phyloP scores from a whole-genome alignment of 2,113 vertebrate species.

The Rostratula benghalensis region DNA sequence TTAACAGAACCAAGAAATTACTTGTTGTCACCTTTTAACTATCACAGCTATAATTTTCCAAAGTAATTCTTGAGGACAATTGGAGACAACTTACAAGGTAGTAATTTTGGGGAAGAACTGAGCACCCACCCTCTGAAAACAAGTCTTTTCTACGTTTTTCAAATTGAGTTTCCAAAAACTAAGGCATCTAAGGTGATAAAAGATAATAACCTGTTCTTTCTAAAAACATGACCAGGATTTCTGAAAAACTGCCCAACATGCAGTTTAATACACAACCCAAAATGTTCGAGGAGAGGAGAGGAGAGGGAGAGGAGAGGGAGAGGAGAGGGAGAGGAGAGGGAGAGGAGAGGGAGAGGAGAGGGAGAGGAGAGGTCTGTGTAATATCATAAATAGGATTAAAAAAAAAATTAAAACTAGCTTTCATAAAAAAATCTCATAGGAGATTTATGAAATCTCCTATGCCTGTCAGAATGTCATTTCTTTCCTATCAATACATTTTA shows the following conservation, averaged over 20 bases:
- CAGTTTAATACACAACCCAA: neutral
- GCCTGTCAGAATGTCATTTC: neutral
- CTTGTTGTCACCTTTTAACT: constrained; percentile 4
- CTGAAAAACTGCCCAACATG: fast-evolving
- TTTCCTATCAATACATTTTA: neutral
- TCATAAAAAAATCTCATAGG: neutral
- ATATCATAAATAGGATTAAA: neutral
- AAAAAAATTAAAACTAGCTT: neutral
- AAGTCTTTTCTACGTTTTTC: neutral
- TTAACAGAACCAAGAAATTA: neutral
- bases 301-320: neutral
- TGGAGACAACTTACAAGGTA: neutral
- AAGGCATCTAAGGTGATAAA: neutral
- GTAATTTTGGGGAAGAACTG: neutral
- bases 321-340: no score
- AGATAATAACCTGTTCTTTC: neutral
- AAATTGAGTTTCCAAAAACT: neutral
- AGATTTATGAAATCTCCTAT: neutral
- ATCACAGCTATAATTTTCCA: neutral
- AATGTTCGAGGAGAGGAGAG: neutral
- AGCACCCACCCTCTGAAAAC: neutral
- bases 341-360: no score
- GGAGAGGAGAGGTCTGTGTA: neutral
- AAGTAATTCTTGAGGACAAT: neutral
- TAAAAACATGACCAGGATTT: neutral